Evolutionary conservation across 1,140 invertebrate genomes (phyloP).

Genomic region (Rhagoletis zephyria): DNA sequence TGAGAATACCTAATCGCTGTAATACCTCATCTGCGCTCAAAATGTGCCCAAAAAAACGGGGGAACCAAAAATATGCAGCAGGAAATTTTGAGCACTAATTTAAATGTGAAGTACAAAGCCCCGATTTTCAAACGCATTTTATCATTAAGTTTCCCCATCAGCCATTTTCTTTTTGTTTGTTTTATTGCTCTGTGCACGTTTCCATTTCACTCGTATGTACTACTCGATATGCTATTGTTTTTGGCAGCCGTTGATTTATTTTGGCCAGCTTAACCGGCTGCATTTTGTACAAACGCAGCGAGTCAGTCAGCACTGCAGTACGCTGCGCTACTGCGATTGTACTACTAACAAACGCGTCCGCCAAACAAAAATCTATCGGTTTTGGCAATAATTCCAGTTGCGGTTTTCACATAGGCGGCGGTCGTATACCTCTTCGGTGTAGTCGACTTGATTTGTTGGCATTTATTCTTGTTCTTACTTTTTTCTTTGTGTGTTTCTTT

Average conservation of each 20-base stretch:
- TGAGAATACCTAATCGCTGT: no score
- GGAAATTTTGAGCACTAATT: no score
- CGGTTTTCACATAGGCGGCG: neutral
- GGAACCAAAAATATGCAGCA: no score
- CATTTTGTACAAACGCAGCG: neutral
- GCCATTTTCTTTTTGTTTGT: neutral
- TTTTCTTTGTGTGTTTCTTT: no score
- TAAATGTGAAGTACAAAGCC: neutral
- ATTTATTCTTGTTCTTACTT: neutral
- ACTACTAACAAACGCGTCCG: neutral
- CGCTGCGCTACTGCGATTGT: conserved; percentile 1
- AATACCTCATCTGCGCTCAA: no score
- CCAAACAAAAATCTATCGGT: neutral
- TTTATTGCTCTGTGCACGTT: neutral
- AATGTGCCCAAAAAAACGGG: no score
- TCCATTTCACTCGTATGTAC: neutral
- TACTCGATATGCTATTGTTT: conserved; percentile 8
- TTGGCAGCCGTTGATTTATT: conserved; percentile 43
- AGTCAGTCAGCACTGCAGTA: neutral
- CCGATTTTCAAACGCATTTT: neutral
- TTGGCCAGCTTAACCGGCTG: neutral
- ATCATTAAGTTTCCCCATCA: neutral
- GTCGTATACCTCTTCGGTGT: no score
- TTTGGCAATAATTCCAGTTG: conserved; percentile 37
- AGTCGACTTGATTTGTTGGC: no score